These are phyloP conservation scores for Cryptophagus acutangulus DNA, from an alignment of 2,888 invertebrate species.

Conservation along the genomic window DNA sequence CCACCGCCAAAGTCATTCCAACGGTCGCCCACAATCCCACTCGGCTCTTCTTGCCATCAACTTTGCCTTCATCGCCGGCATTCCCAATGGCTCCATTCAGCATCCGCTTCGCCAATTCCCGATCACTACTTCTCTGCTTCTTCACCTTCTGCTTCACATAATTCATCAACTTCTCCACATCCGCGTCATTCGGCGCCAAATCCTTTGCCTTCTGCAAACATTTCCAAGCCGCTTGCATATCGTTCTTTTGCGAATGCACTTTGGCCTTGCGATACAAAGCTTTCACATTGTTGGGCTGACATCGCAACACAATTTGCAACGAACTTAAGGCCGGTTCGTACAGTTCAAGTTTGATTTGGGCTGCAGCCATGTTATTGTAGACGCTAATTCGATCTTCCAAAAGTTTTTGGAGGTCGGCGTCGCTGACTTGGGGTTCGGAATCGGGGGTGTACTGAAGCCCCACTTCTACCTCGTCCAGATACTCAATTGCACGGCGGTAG, in stretches of 20 bases:
- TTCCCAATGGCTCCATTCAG: constrained; percentile 57
- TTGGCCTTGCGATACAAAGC: constrained; percentile 84
- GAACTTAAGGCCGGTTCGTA: constrained; percentile 81
- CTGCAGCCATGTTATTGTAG: constrained; percentile 88
- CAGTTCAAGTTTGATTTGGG: constrained; percentile 82
- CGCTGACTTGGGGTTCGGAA: constrained; percentile 50
- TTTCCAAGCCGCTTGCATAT: constrained; percentile 65
- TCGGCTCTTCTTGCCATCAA: too few species aligned
- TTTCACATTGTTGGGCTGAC: constrained; percentile 85
- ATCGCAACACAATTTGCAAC: constrained; percentile 74
- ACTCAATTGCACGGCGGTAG: constrained; percentile 80
- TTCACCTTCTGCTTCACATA: constrained; percentile 36
- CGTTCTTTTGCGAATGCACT: constrained; percentile 58
- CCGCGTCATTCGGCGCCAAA: constrained; percentile 59
- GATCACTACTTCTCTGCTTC: constrained; percentile 49
- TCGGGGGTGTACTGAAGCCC: constrained; percentile 57
- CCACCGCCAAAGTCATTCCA: constrained; percentile 61
- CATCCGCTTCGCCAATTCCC: constrained; percentile 53
- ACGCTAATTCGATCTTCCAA: constrained; percentile 78
- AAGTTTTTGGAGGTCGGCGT: constrained; percentile 60
- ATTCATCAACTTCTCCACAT: constrained; percentile 50
- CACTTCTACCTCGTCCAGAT: constrained; percentile 68
- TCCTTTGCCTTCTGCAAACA: constrained; percentile 60
- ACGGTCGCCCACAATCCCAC: constrained; percentile 66
- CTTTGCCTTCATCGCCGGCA: constrained; percentile 66